Conservation (phyloP, 1,140 invertebrate species). For the Pseudomyrmex gracilis region DNA sequence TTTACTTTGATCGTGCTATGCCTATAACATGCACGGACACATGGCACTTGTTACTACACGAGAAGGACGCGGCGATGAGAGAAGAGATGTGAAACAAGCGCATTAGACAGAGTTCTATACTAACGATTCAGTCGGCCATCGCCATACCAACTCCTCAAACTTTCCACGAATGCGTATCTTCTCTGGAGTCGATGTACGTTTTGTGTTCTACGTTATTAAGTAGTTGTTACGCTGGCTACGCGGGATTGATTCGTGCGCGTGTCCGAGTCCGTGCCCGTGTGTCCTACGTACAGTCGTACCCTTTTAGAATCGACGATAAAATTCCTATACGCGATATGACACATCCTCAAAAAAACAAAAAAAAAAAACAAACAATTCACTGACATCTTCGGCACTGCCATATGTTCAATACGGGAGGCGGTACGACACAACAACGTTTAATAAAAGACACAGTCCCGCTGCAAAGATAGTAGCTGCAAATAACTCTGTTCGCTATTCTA, state of each 20-base stretch:
- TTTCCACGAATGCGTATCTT: slow-evolving; percentile 64
- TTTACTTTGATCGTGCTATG: slow-evolving; percentile 9
- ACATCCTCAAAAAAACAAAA: slow-evolving; percentile 17
- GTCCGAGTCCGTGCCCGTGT: slow-evolving; percentile 65
- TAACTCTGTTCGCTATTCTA: slow-evolving; percentile 38
- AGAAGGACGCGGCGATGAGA: slow-evolving; percentile 49
- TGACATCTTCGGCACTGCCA: not conserved
- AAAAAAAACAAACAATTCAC: slow-evolving; percentile 9
- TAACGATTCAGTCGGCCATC: slow-evolving; percentile 71
- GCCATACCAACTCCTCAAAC: slow-evolving; percentile 78
- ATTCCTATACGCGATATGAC: slow-evolving; percentile 34
- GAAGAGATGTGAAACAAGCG: slow-evolving; percentile 63
- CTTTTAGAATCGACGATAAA: slow-evolving; percentile 30
- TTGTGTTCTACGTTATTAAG: slow-evolving; percentile 34
- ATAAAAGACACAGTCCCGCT: slow-evolving; percentile 37
- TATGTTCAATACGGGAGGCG: not conserved
- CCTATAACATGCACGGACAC: slow-evolving; percentile 49
- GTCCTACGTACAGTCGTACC: slow-evolving; percentile 56
- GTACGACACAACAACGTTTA: slow-evolving; percentile 33
- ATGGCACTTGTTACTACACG: slow-evolving; percentile 30
- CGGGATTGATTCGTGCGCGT: slow-evolving; percentile 44
- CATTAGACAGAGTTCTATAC: slow-evolving; percentile 66
- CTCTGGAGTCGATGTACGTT: slow-evolving; percentile 47
- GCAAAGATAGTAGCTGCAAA: slow-evolving; percentile 46
- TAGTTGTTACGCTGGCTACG: slow-evolving; percentile 39